Base-by-base conservation (phyloP, 1,140 invertebrate species). In the Calliopsis andreniformis region DNA sequence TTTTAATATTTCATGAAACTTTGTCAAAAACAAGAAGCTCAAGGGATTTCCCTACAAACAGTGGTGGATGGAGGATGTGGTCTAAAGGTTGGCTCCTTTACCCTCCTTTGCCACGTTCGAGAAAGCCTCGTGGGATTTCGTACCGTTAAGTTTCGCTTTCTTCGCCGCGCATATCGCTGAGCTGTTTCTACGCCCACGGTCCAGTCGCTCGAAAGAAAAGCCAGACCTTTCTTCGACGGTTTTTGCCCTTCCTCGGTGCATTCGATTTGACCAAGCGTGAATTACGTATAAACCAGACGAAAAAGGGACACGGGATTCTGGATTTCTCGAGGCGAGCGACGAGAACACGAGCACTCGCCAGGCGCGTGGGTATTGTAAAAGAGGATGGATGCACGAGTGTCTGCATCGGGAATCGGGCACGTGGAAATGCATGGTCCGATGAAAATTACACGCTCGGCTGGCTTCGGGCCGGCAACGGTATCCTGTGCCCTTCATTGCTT, bases 181-280 rank as follows among this genome's bases (percentile, higher is more conserved):
- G 35, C 35, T 39, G 10, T 10, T 39, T 39, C 35, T 39, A 39
- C 35, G 10, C 35, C 35, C 35, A 39, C 35, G 35, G 35, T 3
- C 10, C 35, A 39, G 35, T 10, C 35, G 35, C 10, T 39, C 4
- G 4, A 39, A 39, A 10, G 35, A 39, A 39, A 39, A 39, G 4
- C 35, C 35, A 39, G 4, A 39, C 35, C 35, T 39, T 10, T 16
- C 47, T 49, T 20, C 47, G 18, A 23, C 16, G 14, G 18, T 18
- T 32, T 25, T 23, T 14, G 53, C 4, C 18, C 53, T 14, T 56
- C 53, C 18, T 56, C n/a, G 5, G 14, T 68, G 78, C 75, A 76
- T 62, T 63, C 64, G 63, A 82, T 59, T 85, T 71, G 51, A 47
- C 61, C 62, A 67, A 79, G 80, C 84, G 84, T 82, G 82, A 87